Conservation (phyloP, 2,888 invertebrate genomes). For the Plutella xylostella region DNA sequence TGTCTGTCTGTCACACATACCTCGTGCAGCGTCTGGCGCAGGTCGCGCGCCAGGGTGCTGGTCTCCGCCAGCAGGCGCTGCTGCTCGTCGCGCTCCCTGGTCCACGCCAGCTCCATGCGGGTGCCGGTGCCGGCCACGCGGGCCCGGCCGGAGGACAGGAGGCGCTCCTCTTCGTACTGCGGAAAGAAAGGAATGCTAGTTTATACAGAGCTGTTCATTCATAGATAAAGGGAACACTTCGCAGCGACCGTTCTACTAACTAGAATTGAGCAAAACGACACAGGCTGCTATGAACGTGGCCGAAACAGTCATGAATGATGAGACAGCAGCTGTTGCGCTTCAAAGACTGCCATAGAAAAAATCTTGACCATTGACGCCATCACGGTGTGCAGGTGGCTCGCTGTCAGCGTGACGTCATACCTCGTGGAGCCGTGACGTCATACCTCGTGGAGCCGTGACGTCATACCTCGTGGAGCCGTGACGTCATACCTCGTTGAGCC, state of each 20-base stretch:
- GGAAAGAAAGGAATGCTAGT: too few relatives aligned
- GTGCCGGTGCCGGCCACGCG: constrained; percentile 89
- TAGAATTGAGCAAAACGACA: neutral
- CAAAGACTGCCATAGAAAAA: too few relatives aligned
- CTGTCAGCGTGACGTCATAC: too few relatives aligned
- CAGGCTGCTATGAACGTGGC: neutral
- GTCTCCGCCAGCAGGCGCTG: constrained; percentile 91
- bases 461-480: constrained; percentile 79
- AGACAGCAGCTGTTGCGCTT: too few relatives aligned
- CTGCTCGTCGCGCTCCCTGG: constrained; percentile 92
- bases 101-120: constrained; percentile 92
- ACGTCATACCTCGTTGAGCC: constrained; percentile 79
- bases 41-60: constrained; percentile 87
- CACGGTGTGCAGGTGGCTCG: too few relatives aligned
- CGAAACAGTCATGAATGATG: too few relatives aligned
- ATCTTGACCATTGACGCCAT: too few relatives aligned
- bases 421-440: too few relatives aligned
- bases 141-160: constrained; percentile 84
- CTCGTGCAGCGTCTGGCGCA: constrained; percentile 89
- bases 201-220: too few relatives aligned
- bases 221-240: too few relatives aligned
- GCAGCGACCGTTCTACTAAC: too few relatives aligned
- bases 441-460: too few relatives aligned
- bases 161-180: constrained; percentile 87
- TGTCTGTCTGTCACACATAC: constrained; percentile 31